These are phyloP conservation scores for Dryocosmus kuriphilus DNA, from an alignment of 2,888 invertebrate genomes.

Conservation along the genomic window DNA sequence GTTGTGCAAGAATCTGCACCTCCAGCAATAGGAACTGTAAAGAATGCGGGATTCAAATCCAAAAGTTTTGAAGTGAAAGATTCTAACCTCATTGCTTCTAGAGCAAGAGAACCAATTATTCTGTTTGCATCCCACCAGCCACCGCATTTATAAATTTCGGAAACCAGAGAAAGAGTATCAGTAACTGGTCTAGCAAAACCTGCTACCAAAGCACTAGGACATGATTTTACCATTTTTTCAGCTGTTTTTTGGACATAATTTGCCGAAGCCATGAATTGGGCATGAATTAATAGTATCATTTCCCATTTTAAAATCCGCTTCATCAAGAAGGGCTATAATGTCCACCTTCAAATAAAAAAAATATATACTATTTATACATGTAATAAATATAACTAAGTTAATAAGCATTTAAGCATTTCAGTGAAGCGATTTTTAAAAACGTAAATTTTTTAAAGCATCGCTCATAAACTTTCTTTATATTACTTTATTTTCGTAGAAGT, in stretches of 20 bases:
- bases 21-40: constrained; percentile 68
- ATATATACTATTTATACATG: neutral
- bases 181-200: constrained; percentile 71
- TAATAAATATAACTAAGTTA: neutral
- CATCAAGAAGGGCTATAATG: constrained; percentile 72
- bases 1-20: constrained; percentile 68
- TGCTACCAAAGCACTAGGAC: constrained; percentile 68
- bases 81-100: constrained; percentile 68
- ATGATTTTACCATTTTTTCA: constrained; percentile 61
- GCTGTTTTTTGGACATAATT: constrained; percentile 64
- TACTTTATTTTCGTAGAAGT: constrained; percentile 65
- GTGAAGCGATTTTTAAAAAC: constrained; percentile 16
- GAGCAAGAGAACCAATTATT: constrained; percentile 68
- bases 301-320: constrained; percentile 60
- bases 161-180: constrained; percentile 67
- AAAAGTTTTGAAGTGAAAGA: constrained; percentile 65
- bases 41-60: constrained; percentile 66
- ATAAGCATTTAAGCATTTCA: neutral
- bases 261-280: constrained; percentile 61
- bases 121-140: constrained; percentile 67
- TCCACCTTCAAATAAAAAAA: constrained; percentile 60
- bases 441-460: constrained; percentile 62
- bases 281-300: constrained; percentile 51
- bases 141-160: constrained; percentile 65
- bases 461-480: constrained; percentile 58